Base-by-base conservation (phyloP, 1,140 invertebrate genomes). In the Drosophila ficusphila region DNA sequence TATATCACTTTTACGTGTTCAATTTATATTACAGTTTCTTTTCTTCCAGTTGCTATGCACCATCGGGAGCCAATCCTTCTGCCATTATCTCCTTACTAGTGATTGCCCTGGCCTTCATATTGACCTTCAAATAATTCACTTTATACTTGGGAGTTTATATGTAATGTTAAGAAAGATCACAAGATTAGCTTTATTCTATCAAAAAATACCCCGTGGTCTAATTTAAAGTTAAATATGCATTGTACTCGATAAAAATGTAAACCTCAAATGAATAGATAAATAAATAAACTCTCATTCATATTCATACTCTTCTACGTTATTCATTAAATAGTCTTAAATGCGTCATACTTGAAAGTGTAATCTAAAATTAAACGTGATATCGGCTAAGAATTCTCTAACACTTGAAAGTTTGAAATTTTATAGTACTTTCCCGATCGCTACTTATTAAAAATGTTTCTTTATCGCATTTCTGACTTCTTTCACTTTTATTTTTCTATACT, bases 41-140 rank as follows among this genome's bases (percentile, higher is more conserved):
- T 52, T 4, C 42, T 64, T 64, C 12, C 67, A 88, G 82, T 23
- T 88, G 82, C 60, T 67, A 67, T 53, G 25, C 65, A 7, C 56
- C 56, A 12, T 52, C 65, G 2, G 73, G 72, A 11, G 72, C 76
- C 25, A 64, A 65, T 34, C 56, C 76, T 12, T 41, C 61, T 7
- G 44, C 73, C 23, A 31, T 74, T 4, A 49, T 86, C 5, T 52
- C 64, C 1, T 25, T 29, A 2, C 27, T 83, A 23, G 34, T 79
- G 21, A 79, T 83, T 38, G 72, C 71, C 5, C 5, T 56, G 23
- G 27, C 60, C n/a, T 25, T 51, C 2, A 1, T 67, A 8, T 5
- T 39, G 41, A 36, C 46, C 11, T 4, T 4, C n/a, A 33, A 19
- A 27, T 19, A 33, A 29, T 21, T 0, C 39, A n/a, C 1, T n/a